Percentiles rank a stretch among this genome's conserved stretches.
These are phyloP conservation scores for Burhinus bistriatus DNA, from an alignment of 2,113 vertebrate genomes.

Conservation along the genomic window DNA sequence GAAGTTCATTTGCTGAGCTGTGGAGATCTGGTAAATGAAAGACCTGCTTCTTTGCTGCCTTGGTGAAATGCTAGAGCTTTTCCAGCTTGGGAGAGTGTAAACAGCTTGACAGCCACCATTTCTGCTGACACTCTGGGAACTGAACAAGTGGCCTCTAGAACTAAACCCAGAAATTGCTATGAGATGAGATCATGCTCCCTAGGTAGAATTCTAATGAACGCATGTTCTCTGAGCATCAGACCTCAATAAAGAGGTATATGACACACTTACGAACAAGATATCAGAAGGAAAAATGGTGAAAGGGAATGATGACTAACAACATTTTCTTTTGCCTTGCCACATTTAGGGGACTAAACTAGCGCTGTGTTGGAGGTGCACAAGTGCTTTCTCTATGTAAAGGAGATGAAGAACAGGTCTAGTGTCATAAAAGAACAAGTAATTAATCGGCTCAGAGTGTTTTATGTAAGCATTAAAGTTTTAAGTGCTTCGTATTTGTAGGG, in stretches of 20 bases:
- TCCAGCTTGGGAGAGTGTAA: neutral
- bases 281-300: neutral
- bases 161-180: neutral
- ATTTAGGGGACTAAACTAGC: neutral
- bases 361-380: neutral
- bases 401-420: neutral
- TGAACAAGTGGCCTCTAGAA: neutral
- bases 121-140: neutral
- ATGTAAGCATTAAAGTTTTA: constrained; percentile 21
- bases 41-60: neutral
- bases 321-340: neutral
- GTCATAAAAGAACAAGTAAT: neutral
- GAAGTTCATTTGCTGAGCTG: neutral
- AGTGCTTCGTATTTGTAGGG: neutral
- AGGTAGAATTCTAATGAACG: neutral
- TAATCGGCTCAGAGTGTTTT: neutral
- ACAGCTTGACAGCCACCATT: neutral
- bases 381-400: neutral
- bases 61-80: neutral
- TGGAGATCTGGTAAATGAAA: neutral
- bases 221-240: neutral
- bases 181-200: neutral
- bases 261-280: neutral
- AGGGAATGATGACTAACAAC: neutral
- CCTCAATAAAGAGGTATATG: neutral